These are phyloP conservation scores for Pseudomyrmex sp. DNA, from an alignment of 1,140 invertebrate genomes.

Conservation along the genomic window DNA sequence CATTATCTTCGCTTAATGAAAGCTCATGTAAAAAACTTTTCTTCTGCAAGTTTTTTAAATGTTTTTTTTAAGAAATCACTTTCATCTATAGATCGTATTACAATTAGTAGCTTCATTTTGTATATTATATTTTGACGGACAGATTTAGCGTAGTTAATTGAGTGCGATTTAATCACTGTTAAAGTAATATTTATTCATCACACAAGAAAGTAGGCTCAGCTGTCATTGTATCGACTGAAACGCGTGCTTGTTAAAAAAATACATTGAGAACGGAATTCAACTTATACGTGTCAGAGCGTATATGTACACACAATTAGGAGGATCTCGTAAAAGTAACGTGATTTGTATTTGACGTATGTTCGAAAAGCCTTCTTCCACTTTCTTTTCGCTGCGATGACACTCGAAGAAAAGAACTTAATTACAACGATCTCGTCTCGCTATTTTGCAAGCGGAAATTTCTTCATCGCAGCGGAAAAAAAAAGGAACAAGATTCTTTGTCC, in stretches of 20 bases:
- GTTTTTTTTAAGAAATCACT: too few relatives aligned
- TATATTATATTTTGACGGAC: background rate
- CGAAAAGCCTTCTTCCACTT: slow-evolving; percentile 33
- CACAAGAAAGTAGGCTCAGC: slow-evolving; percentile 25
- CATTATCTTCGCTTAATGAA: too few relatives aligned
- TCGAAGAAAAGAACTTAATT: slow-evolving; percentile 46
- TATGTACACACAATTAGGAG: slow-evolving; percentile 9
- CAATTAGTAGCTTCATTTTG: background rate
- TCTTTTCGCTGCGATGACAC: slow-evolving; percentile 41
- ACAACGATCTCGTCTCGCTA: slow-evolving; percentile 21
- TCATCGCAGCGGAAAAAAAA: slow-evolving; percentile 15
- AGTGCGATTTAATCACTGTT: slow-evolving; percentile 20
- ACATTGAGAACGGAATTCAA: slow-evolving; percentile 39
- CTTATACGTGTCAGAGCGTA: background rate
- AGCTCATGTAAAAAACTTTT: too few relatives aligned
- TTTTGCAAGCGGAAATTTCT: slow-evolving; percentile 55
- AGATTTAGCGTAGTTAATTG: slow-evolving; percentile 1
- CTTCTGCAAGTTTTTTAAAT: too few relatives aligned
- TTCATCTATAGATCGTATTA: too few relatives aligned
- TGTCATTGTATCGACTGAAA: background rate
- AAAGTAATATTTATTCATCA: slow-evolving; percentile 19
- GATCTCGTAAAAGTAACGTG: slow-evolving; percentile 20
- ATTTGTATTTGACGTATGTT: slow-evolving; percentile 14
- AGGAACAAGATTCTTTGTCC: slow-evolving; percentile 15
- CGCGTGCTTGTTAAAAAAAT: slow-evolving; percentile 21